A percentile compares a stretch with the other conserved stretches of the same genome.
phyloP scores from a whole-genome alignment of 1,140 invertebrate species.

The Eciton burchellii region DNA sequence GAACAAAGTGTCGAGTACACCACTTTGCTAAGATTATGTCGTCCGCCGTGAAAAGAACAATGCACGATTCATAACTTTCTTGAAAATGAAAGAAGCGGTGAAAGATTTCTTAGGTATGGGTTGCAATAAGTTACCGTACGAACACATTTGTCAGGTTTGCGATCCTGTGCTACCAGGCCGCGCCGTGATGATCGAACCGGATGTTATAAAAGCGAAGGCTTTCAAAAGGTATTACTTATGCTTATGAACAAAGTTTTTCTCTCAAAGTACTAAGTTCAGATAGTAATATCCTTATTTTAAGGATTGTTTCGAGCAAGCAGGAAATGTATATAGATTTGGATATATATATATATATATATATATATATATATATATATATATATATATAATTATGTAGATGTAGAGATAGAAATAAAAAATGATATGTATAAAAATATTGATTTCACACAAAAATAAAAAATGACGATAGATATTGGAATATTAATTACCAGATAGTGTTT shows the following conservation, averaged over 20 bases:
- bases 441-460: too few relatives aligned
- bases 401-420: too few relatives aligned
- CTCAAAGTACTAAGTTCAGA: not conserved
- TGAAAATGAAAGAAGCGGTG: constrained; percentile 11
- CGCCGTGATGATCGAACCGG: constrained; percentile 85
- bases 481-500: too few relatives aligned
- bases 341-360: too few relatives aligned
- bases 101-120: constrained; percentile 69
- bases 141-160: constrained; percentile 89
- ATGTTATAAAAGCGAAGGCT: constrained; percentile 86
- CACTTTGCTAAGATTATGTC: not conserved
- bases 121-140: constrained; percentile 87
- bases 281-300: not conserved
- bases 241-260: not conserved
- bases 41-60: not conserved
- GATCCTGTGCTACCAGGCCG: constrained; percentile 88
- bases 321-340: too few relatives aligned
- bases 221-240: constrained; percentile 83
- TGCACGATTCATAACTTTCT: constrained; percentile 31
- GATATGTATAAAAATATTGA: too few relatives aligned
- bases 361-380: too few relatives aligned
- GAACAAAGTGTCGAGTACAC: constrained; percentile 14
- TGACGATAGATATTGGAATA: too few relatives aligned
- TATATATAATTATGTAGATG: too few relatives aligned
- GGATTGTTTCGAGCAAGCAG: too few relatives aligned